Evolutionary conservation across 2,888 invertebrate genomes (phyloP), one percentile per base, ranked within the genome.

Genomic region (Euproctis similis): DNA sequence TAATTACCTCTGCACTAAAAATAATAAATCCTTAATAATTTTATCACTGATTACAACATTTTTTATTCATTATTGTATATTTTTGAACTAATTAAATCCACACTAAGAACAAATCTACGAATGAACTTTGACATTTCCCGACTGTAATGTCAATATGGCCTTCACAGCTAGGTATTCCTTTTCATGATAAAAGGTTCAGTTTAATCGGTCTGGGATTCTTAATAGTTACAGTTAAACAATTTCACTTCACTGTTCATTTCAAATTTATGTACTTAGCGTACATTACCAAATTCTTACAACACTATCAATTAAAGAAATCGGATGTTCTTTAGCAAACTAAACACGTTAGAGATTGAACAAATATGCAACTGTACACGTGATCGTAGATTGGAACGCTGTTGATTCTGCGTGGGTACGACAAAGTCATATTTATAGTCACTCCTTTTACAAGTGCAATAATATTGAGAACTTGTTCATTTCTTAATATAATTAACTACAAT

Each of bases 111-210:
- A 24, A 33, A 31, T 33, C 38, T 36, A 47, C 55, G 43, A 50
- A 53, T 78, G 81, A 81, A 82, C 82, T 82, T 80, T 82, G 81
- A 81, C 81, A 82, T 81, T 81, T 75, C 53, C 37, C 44, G 38
- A 39, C 41, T 43, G 37, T 65, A 60, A 58, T 59, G 55, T 56
- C 60, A 67, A 56, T 73, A 76, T 39, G 57, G 54, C 63, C 6
- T 5, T 4, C 5, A 5, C 29, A 59, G 68, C 42, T 47, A 38
- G 47, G 58, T 66, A 61, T 70, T 72, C 64, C 68, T 57, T 72
- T 72, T 51, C 52, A 59, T 41, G 48, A 40, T 50, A 33, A 27
- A n/a, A n/a, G n/a, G n/a, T n/a, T n/a, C n/a, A n/a, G n/a, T n/a
- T n/a, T n/a, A n/a, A n/a, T n/a, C n/a, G n/a, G n/a, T n/a, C n/a